Base-by-base conservation (phyloP, 2,888 invertebrate species). In the Cheilosia grossa region DNA sequence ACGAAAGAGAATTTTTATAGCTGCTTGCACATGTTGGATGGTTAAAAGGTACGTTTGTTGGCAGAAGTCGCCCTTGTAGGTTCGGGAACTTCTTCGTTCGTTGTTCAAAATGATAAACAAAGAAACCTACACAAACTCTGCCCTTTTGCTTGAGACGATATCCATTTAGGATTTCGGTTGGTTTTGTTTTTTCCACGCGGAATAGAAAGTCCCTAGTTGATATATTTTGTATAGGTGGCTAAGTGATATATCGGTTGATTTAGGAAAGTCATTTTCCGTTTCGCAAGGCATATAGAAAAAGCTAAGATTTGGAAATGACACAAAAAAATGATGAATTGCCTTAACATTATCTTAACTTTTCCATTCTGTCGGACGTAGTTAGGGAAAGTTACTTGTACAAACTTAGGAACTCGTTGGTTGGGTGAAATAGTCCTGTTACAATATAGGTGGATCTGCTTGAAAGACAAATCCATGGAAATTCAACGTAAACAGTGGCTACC, bases 1-100 rank as follows among this genome's bases (percentile, higher is more conserved):
- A 51, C 44, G 21, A n/a, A n/a, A n/a, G n/a, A n/a, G n/a, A n/a
- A n/a, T 3, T 33, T 44, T 54, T 54, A 56, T 64, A 56, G 56
- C 47, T 33, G 37, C 21, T 42, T 44, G 42, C 54, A 9, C 40
- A 72, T 17, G 17, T 17, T 37, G 10, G 33, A 33, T 10, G 33
- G 33, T 10, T 33, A 10, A 33, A 13, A 47, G n/a, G 7, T 7
- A 47, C 10, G 33, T 10, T 10, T 33, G 33, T 44, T 4, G 15
- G 17, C 44, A 44, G n/a, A n/a, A n/a, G 37, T 37, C 10, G 37
- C n/a, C 44, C 51, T 51, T 51, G 37, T 37, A 37, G 37, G 37
- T 24, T 15, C 15, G 51, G 13, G 7, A 51, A 37, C 13, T 51
- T 51, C 24, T 51, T 24, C 5, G 13, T 53, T 53, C 53, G n/a